Percentiles rank a stretch among this genome's conserved stretches.
These are phyloP conservation scores for Spinibarbus caldwelli DNA, from an alignment of 2,797 vertebrate species.

Conservation along the genomic window DNA sequence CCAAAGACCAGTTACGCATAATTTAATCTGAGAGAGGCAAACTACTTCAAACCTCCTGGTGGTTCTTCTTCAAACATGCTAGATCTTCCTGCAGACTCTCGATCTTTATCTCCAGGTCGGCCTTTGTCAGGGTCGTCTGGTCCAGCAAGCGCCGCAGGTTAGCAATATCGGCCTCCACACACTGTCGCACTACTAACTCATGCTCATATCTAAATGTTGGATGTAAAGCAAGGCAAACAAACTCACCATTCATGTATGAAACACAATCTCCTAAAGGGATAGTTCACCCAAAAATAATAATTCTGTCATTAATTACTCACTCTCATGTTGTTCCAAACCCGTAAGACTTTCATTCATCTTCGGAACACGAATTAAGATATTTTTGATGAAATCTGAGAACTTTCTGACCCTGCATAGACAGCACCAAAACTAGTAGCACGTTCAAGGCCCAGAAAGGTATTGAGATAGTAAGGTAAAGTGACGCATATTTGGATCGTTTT, in stretches of 20 bases:
- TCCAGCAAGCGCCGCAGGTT: conserved; percentile 83
- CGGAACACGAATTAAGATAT: no score
- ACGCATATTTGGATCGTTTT: no score
- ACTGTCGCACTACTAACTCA: conserved; percentile 85
- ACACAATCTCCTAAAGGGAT: no score
- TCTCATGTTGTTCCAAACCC: no score
- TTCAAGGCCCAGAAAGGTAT: no score
- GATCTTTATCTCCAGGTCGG: conserved; percentile 91
- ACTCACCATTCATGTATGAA: neutral
- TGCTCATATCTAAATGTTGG: conserved; percentile 81
- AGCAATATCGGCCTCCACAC: conserved; percentile 87
- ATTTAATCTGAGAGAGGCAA: neutral
- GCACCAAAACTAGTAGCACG: no score
- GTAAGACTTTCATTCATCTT: no score
- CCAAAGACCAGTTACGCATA: neutral
- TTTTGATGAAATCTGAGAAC: no score
- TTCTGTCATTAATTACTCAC: no score
- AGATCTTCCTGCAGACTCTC: conserved; percentile 88
- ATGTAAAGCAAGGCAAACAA: neutral
- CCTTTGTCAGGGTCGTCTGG: conserved; percentile 86
- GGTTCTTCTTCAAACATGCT: conserved; percentile 88
- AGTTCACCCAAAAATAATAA: no score
- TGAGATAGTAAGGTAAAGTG: no score
- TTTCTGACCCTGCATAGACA: no score
- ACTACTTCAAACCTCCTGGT: conserved; percentile 80